A percentile compares a stretch with the other conserved stretches of the same genome.
Conservation (phyloP, 2,797 vertebrate species). For the Sandelia bainsii region DNA sequence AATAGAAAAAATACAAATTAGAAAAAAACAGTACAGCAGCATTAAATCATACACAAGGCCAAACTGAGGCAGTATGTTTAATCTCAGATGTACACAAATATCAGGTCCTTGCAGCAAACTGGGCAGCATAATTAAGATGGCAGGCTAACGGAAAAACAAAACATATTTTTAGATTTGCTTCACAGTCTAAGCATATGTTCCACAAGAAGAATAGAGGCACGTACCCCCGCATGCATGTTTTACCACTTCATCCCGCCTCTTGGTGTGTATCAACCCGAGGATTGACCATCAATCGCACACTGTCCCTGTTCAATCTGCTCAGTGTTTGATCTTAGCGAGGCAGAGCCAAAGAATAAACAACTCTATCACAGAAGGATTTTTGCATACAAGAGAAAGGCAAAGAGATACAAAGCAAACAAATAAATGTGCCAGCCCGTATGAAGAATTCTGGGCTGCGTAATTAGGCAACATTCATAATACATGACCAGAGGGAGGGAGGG, state of each 20-base stretch:
- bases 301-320: conserved; percentile 78
- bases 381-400: conserved; percentile 81
- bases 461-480: conserved; percentile 85
- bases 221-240: conserved; percentile 22
- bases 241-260: conserved; percentile 40
- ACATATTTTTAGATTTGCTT: conserved; percentile 47
- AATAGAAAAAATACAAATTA: conserved; percentile 17
- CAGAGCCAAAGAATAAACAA: conserved; percentile 79
- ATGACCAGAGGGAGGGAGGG: conserved; percentile 71
- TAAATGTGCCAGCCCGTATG: conserved; percentile 76
- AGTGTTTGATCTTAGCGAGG: conserved; percentile 78
- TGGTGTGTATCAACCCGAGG: conserved; percentile 49
- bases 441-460: conserved; percentile 79
- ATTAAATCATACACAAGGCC: conserved; percentile 13
- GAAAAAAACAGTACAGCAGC: neutral
- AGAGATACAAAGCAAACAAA: conserved; percentile 81
- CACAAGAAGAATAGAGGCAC: neutral
- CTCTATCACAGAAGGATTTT: conserved; percentile 81
- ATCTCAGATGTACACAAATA: conserved; percentile 1
- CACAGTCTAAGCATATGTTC: conserved; percentile 36
- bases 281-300: conserved; percentile 74
- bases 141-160: conserved; percentile 31
- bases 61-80: conserved; percentile 6
- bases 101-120: conserved; percentile 30
- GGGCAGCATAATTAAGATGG: conserved; percentile 31